phyloP scores from a whole-genome alignment of 2,797 vertebrate species.

The Myoxocephalus aenaeus region DNA sequence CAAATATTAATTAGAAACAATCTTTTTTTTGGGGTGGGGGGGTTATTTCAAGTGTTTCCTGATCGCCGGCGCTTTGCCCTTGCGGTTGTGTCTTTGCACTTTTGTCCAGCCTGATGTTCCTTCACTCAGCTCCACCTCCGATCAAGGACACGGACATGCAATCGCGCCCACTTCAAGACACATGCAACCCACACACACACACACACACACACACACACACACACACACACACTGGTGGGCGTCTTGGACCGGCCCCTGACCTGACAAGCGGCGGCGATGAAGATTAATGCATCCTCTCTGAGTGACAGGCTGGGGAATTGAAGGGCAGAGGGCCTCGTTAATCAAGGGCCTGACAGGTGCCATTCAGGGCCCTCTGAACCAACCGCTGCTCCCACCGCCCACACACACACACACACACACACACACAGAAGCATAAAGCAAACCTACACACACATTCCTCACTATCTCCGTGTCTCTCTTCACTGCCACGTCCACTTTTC shows the following conservation, averaged over 20 bases:
- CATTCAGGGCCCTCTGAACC: constrained; percentile 92
- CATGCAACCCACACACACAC: constrained; percentile 27
- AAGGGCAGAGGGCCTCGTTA: constrained; percentile 97
- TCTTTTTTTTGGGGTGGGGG: neutral
- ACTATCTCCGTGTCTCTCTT: constrained; percentile 48
- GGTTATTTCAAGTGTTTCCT: constrained; percentile 49
- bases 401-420: constrained; percentile 18
- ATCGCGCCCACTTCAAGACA: constrained; percentile 36
- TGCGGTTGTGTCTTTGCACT: constrained; percentile 42
- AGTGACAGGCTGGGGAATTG: constrained; percentile 96
- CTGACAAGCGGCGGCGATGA: constrained; percentile 93
- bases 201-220: constrained; percentile 49
- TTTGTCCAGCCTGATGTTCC: constrained; percentile 46
- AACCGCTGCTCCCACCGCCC: constrained; percentile 80
- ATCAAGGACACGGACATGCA: constrained; percentile 55
- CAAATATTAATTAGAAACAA: constrained; percentile 64
- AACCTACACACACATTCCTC: constrained; percentile 56
- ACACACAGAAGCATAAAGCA: constrained; percentile 32
- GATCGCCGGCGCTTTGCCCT: constrained; percentile 36
- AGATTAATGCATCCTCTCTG: constrained; percentile 99
- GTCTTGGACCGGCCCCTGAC: constrained; percentile 80
- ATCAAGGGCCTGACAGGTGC: constrained; percentile 99
- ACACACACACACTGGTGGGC: constrained; percentile 65
- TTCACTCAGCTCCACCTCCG: neutral
- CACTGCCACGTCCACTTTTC: constrained; percentile 56